phyloP scores from a whole-genome alignment of 2,888 invertebrate species.

The Notocelia uddmanniana region DNA sequence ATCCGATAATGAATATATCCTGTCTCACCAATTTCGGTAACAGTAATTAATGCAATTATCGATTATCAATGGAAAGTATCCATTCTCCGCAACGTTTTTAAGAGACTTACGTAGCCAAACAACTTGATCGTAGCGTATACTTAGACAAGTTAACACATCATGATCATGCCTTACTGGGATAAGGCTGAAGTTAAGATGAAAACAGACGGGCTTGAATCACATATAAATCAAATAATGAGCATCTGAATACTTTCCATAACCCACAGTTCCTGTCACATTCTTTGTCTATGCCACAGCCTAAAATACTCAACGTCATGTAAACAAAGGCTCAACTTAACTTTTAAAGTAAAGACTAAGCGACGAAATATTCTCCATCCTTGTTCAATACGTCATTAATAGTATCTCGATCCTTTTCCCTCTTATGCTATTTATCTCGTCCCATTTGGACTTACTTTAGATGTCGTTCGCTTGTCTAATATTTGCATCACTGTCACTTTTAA shows the following conservation, averaged over 20 bases:
- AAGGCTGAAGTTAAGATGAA: neutral
- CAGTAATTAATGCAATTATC: too few relatives aligned
- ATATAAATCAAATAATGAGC: neutral
- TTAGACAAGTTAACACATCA: neutral
- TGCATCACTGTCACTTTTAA: constrained; percentile 26
- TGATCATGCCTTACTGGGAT: neutral
- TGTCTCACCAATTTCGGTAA: neutral
- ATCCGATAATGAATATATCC: neutral
- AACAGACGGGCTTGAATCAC: neutral
- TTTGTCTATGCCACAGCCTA: neutral
- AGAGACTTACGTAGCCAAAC: too few relatives aligned
- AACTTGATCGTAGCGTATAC: neutral
- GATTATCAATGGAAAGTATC: neutral
- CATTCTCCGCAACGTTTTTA: too few relatives aligned
- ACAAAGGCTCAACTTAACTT: constrained; percentile 21
- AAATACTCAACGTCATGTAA: constrained; percentile 27
- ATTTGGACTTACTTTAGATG: neutral
- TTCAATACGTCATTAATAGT: too few relatives aligned
- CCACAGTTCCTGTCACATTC: constrained; percentile 16
- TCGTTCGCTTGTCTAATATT: constrained; percentile 29
- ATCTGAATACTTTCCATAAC: neutral
- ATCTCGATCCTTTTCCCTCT: too few relatives aligned
- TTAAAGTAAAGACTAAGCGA: too few relatives aligned
- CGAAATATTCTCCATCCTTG: too few relatives aligned
- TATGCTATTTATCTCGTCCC: too few relatives aligned